These are phyloP conservation scores for Eilema sororculum DNA, from an alignment of 2,888 invertebrate genomes.

Conservation along the genomic window DNA sequence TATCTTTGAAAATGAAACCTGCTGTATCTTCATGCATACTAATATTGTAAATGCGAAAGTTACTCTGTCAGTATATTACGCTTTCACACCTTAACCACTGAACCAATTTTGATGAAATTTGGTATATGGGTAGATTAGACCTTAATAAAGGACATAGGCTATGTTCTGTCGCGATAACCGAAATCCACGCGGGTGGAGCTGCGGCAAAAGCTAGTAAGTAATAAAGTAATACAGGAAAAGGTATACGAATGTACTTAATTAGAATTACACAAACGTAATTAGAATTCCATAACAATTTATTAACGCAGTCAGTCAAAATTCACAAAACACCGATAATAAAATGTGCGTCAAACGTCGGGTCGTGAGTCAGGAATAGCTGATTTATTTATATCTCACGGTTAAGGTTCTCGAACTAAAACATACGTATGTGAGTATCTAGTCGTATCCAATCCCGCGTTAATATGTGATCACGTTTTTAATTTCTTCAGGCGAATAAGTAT, in stretches of 20 bases:
- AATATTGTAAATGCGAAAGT: too few species aligned
- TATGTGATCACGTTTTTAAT: slow-evolving; percentile 21
- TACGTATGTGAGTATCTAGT: neutral
- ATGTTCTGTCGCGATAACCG: too few species aligned
- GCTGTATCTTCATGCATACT: too few species aligned
- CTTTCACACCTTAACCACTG: too few species aligned
- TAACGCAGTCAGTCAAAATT: neutral
- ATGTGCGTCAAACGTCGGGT: slow-evolving; percentile 7
- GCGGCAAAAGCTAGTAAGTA: too few species aligned
- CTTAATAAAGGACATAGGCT: too few species aligned
- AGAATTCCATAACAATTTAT: neutral
- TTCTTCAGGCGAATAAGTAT: slow-evolving; percentile 21
- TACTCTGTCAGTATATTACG: too few species aligned
- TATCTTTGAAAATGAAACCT: too few species aligned
- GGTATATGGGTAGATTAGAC: too few species aligned
- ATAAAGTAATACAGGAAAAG: neutral
- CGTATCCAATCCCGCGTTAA: neutral
- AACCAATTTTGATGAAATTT: too few species aligned
- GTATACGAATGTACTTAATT: too few species aligned
- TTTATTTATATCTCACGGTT: slow-evolving; percentile 44
- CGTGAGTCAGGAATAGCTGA: slow-evolving; percentile 18
- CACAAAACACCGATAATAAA: slow-evolving; percentile 3
- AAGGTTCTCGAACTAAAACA: slow-evolving; percentile 15
- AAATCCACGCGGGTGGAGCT: too few species aligned
- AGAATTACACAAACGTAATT: neutral